Percentiles rank a stretch among this genome's conserved stretches.
These are phyloP conservation scores for Trilocha varians DNA, from an alignment of 2,888 invertebrate genomes.

Conservation along the genomic window DNA sequence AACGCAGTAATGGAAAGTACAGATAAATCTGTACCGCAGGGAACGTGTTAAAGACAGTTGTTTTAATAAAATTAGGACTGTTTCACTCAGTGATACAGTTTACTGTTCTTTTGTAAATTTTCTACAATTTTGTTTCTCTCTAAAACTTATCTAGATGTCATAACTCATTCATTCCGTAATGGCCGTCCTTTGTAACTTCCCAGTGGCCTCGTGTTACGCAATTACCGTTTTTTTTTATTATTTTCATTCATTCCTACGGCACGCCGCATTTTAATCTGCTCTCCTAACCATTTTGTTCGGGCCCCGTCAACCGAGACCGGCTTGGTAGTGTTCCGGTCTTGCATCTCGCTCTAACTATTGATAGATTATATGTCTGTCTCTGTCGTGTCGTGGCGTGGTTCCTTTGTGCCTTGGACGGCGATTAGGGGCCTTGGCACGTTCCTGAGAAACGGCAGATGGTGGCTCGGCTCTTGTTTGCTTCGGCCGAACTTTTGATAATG, in stretches of 20 bases:
- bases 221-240: conserved; percentile 48
- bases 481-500: conserved; percentile 45
- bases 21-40: no score
- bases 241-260: conserved; percentile 60
- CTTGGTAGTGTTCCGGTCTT: conserved; percentile 64
- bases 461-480: conserved; percentile 47
- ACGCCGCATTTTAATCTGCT: conserved; percentile 62
- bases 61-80: no score
- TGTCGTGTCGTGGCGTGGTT: conserved; percentile 41
- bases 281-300: conserved; percentile 66
- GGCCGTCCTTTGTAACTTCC: background rate
- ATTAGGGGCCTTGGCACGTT: conserved; percentile 66
- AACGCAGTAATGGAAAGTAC: no score
- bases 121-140: no score
- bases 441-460: conserved; percentile 69
- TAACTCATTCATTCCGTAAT: background rate
- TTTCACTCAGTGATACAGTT: no score
- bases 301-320: conserved; percentile 63
- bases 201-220: conserved; percentile 52
- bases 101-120: no score
- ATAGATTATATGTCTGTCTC: conserved; percentile 19
- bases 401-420: conserved; percentile 54
- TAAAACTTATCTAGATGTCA: background rate
- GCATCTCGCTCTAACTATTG: conserved; percentile 24
- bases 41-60: no score